phyloP scores from a whole-genome alignment of 2,113 vertebrate genomes.

The Cheilinus undulatus region DNA sequence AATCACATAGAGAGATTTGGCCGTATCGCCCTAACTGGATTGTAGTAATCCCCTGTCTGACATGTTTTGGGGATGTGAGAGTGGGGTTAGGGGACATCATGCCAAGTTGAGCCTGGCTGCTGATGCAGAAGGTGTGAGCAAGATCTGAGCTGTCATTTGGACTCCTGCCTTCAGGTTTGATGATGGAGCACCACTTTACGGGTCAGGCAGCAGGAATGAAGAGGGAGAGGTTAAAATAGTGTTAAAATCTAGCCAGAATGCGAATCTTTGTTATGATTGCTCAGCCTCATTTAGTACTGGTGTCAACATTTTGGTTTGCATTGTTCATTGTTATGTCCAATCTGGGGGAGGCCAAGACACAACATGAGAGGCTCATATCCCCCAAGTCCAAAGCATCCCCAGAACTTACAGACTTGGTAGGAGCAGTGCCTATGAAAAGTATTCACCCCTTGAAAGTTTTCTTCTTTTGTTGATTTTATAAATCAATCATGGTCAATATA shows the following conservation, averaged over 20 bases:
- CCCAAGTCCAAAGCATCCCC: no score
- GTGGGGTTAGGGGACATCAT: slow-evolving; percentile 76
- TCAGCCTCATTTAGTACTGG: no score
- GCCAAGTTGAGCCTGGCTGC: slow-evolving; percentile 73
- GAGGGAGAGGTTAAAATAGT: slow-evolving; percentile 14
- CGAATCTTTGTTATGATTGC: slow-evolving; percentile 14
- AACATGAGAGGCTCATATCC: no score
- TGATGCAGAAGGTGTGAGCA: slow-evolving; percentile 68
- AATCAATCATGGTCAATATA: no score
- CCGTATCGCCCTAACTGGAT: slow-evolving; percentile 82
- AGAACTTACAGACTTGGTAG: no score
- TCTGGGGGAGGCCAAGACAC: no score
- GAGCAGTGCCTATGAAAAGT: no score
- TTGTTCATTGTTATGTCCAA: no score
- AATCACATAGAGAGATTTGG: slow-evolving; percentile 80
- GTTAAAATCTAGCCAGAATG: slow-evolving; percentile 20
- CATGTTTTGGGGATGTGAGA: slow-evolving; percentile 79
- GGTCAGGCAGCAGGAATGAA: slow-evolving; percentile 33
- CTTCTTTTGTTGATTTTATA: no score
- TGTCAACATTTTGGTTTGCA: no score
- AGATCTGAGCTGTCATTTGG: slow-evolving; percentile 69
- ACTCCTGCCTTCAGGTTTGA: slow-evolving; percentile 66
- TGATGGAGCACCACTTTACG: slow-evolving; percentile 49
- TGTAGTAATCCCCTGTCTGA: slow-evolving; percentile 80
- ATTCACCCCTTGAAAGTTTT: no score